Base-by-base conservation (phyloP, 2,888 invertebrate species). In the Lasioglossum marginatum region DNA sequence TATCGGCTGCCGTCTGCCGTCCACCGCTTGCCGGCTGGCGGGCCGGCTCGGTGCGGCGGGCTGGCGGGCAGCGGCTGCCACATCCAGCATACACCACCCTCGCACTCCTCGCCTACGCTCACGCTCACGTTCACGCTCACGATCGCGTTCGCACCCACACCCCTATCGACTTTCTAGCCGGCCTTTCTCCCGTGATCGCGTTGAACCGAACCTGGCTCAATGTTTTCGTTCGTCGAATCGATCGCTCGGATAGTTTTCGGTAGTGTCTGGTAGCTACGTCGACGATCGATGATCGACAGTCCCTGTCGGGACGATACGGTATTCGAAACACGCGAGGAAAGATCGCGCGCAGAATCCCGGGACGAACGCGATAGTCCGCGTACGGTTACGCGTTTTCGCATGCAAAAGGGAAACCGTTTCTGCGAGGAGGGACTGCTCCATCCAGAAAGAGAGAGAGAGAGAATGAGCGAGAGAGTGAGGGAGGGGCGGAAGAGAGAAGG, bases 1-100 rank as follows among this genome's bases (percentile, higher is more conserved):
- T 81, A 83, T 77, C 84, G 87, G 77, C 80, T 79, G 77, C 75
- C 79, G 87, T 75, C 85, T 79, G 79, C 79, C 81, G 77, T 48
- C 60, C 72, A 48, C 83, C 83, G 85, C 75, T 77, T 43, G 8
- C 85, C 84, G 83, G 66, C 79, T 85, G 83, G 74, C 83, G 85
- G 19, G 48, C 23, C 6, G 48, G 19, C 48, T 16, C 14, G 63
- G 48, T 14, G 0, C n/a, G 45, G 48, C 48, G 48, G 19, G 52
- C 73, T n/a, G 19, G 83, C 83, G 79, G 45, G 72, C 78, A 74
- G 31, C 63, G 31, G 63, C 63, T 27, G 60, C 60, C 27, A 27
- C 60, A 27, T 5, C 27, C 60, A 63, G 27, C 31, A 6, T 16
- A 19, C 34, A 23, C 66, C 66, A 66, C 66, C 66, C 66, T 66